Base-by-base conservation (phyloP, 1,140 invertebrate genomes). In the Pseudomyrmex cubaensis region DNA sequence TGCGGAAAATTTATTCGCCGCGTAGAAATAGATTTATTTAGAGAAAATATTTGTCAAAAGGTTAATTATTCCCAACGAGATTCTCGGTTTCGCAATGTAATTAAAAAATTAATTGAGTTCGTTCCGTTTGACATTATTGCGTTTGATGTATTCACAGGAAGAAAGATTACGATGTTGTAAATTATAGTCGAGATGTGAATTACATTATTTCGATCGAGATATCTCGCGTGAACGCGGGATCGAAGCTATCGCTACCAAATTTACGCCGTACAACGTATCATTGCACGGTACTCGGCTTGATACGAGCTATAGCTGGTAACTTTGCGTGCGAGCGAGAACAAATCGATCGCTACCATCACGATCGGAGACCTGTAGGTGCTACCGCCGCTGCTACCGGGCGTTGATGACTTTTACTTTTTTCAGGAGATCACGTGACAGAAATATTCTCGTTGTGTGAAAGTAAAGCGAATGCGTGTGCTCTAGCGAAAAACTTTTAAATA, bases 351-450 rank as follows among this genome's bases (percentile, higher is more conserved):
- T 35, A 48, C 59, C 70, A 83, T 75, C 70, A 62, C 72, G 74
- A 83, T 77, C 82, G 73, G 61, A 50, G 25, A 54, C 48, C 50
- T 20, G 54, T 15, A 78, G 75, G 82, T 69, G 82, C 75, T 84
- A 74, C 80, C 15, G 61, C 61, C 52, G 61, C 48, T 25, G 80
- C 72, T 75, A 62, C 63, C 74, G 75, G 76, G 74, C 74, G 54
- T 78, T 77, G 48, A 78, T 77, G 62, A 84, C 82, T 84, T 78
- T 84, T 78, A 61, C 59, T 59, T 84, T 84, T 67, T 76, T 83
- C 52, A 56, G 20, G n/a, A 57, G 62, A 83, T 83, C 73, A 83
- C 73, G 82, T 66, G 62, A 63, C 72, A n/a, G 12, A 20, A 57
- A 57, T 50, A 50, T 20, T 64, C n/a, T 17, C 62, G 22, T 62